These are phyloP conservation scores for Centruroides vittatus DNA, from an alignment of 1,140 invertebrate genomes.

Conservation along the genomic window DNA sequence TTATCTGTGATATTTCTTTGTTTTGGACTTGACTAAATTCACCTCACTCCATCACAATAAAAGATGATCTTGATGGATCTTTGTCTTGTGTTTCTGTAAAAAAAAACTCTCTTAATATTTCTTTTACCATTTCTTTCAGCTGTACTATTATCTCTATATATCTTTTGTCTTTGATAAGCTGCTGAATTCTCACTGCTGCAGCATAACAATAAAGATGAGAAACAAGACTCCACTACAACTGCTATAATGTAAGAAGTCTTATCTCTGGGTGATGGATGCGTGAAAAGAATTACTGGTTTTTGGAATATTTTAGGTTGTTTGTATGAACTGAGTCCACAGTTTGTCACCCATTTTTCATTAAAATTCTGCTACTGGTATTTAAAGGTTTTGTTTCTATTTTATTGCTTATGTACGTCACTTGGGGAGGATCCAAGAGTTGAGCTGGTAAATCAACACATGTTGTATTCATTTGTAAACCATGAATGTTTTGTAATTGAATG, in stretches of 20 bases:
- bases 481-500: no score
- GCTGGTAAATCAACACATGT: background rate
- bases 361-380: no score
- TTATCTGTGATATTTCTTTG: conserved; percentile 16
- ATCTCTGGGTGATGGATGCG: conserved; percentile 57
- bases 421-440: background rate
- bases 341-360: conserved; percentile 47
- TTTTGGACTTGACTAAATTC: conserved; percentile 27
- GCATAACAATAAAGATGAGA: conserved; percentile 9
- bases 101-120: conserved; percentile 33
- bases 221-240: conserved; percentile 36
- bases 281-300: conserved; percentile 52
- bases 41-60: conserved; percentile 34
- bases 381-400: no score
- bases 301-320: conserved; percentile 25
- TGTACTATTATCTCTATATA: conserved; percentile 27
- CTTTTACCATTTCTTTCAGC: conserved; percentile 50
- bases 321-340: conserved; percentile 26
- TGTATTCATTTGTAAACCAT: conserved; percentile 11
- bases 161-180: conserved; percentile 3
- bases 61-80: conserved; percentile 29
- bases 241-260: conserved; percentile 61
- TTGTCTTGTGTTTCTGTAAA: conserved; percentile 3
- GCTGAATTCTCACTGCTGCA: conserved; percentile 11
- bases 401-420: background rate